Percentiles rank a stretch among this genome's conserved stretches.
These are phyloP conservation scores for Sorex fumeus DNA, from an alignment of 2,113 vertebrate genomes.

Conservation along the genomic window DNA sequence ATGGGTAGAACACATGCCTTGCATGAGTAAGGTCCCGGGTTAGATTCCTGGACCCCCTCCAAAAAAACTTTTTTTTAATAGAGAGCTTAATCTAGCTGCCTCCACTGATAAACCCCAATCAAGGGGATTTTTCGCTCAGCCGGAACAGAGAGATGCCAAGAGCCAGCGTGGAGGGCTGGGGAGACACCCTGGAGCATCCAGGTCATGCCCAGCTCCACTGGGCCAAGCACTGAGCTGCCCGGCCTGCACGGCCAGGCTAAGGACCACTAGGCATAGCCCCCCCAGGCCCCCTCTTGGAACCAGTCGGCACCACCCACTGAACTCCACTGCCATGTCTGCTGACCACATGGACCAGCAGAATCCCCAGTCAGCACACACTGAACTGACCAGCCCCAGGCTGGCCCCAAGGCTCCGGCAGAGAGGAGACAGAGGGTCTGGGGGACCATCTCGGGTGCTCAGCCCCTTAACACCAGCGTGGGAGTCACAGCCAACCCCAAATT, in stretches of 20 bases:
- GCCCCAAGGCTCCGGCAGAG: not conserved
- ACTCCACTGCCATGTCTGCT: not conserved
- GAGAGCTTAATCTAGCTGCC: not conserved
- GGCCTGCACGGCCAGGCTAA: no score
- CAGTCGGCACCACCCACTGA: slow-evolving; percentile 38
- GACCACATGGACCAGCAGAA: slow-evolving; percentile 22
- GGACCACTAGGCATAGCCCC: no score
- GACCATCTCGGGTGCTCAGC: no score
- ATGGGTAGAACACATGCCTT: no score
- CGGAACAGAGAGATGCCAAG: not conserved
- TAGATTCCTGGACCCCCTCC: no score
- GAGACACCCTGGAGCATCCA: no score
- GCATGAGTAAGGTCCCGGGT: no score
- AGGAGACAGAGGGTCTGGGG: not conserved
- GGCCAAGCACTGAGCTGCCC: no score
- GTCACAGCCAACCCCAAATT: slow-evolving; percentile 78
- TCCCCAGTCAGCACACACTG: slow-evolving; percentile 83
- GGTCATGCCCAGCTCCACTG: no score
- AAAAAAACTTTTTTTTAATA: no score
- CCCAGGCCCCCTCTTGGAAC: not conserved
- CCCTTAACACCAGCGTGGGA: slow-evolving; percentile 31
- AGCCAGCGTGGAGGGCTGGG: no score
- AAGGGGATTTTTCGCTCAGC: slow-evolving; percentile 34
- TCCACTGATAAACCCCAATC: slow-evolving; percentile 34
- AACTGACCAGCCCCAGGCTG: slow-evolving; percentile 54